These are phyloP conservation scores for Deilephila elpenor DNA, from an alignment of 2,888 invertebrate genomes.

Conservation along the genomic window DNA sequence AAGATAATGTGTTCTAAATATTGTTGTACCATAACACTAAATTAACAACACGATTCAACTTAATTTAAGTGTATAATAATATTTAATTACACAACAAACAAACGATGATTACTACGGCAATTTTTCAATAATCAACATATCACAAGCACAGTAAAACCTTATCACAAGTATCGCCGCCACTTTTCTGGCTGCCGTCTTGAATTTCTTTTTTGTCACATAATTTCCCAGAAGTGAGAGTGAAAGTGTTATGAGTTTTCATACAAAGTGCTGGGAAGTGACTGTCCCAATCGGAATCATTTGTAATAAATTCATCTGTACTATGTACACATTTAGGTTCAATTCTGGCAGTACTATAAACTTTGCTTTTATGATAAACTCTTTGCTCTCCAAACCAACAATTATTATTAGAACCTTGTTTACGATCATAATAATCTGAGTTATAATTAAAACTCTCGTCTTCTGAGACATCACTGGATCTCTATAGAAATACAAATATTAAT, in stretches of 20 bases:
- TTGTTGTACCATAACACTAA: not conserved
- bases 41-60: not conserved
- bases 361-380: slow-evolving; percentile 74
- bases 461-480: slow-evolving; percentile 72
- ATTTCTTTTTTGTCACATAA: slow-evolving; percentile 67
- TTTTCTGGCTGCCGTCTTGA: slow-evolving; percentile 70
- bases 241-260: slow-evolving; percentile 76
- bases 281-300: slow-evolving; percentile 77
- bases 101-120: slow-evolving; percentile 1
- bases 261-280: slow-evolving; percentile 76
- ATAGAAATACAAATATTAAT: slow-evolving; percentile 42
- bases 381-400: slow-evolving; percentile 73
- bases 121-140: slow-evolving; percentile 15
- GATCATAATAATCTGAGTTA: slow-evolving; percentile 54
- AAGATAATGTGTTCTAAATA: not conserved
- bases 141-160: slow-evolving; percentile 59
- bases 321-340: slow-evolving; percentile 59
- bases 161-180: slow-evolving; percentile 72
- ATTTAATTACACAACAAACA: not conserved
- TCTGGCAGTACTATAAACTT: slow-evolving; percentile 56
- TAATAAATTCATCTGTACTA: slow-evolving; percentile 72
- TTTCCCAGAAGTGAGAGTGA: slow-evolving; percentile 72
- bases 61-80: not conserved
- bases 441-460: slow-evolving; percentile 72
- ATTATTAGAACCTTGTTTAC: slow-evolving; percentile 48